Evolutionary conservation across 2,888 invertebrate species (phyloP), one percentile per base, ranked within the genome.

Genomic region (Drosophila peninsularis): DNA sequence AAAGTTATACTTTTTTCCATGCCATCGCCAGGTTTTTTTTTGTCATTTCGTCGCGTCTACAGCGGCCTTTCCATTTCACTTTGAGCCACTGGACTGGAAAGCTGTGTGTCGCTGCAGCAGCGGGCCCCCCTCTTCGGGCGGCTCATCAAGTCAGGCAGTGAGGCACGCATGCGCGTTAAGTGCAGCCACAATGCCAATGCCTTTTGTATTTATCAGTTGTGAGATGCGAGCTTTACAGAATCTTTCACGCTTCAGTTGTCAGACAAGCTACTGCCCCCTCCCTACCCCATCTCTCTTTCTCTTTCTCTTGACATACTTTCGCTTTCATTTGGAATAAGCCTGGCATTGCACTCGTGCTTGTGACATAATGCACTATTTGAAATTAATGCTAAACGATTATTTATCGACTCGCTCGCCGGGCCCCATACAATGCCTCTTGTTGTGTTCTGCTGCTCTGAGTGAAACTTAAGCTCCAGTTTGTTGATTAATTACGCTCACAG

Each of bases 331-430:
- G 75, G 68, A 54, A 60, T 62, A 27, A 56, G 45, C 42, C 44
- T 60, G 36, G 54, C 24, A 53, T 62, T 71, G 88, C 63, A 75
- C 62, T 79, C 83, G 71, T 72, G 68, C 58, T 81, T 75, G 75
- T 89, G 89, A 88, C 89, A 90, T 89, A 85, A 85, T 89, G 84
- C 72, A 70, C 62, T 54, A 62, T 78, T 62, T 66, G 80, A 80
- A 80, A 87, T 84, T 78, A 84, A 84, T 84, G 78, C 75, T 83
- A 74, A 85, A 82, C 75, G 88, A 85, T 88, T 88, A 82, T 78
- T 78, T 83, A 81, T 88, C 79, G 72, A 66, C 71, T 77, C 55
- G 10, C 27, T 19, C 34, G 53, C 49, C 30, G 60, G 62, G 58
- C 14, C 32, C 1, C 7, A 19, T 45, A 70, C 75, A 76, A 76